Conservation (phyloP, 1,140 invertebrate genomes). For the Diploscapter pachys region DNA sequence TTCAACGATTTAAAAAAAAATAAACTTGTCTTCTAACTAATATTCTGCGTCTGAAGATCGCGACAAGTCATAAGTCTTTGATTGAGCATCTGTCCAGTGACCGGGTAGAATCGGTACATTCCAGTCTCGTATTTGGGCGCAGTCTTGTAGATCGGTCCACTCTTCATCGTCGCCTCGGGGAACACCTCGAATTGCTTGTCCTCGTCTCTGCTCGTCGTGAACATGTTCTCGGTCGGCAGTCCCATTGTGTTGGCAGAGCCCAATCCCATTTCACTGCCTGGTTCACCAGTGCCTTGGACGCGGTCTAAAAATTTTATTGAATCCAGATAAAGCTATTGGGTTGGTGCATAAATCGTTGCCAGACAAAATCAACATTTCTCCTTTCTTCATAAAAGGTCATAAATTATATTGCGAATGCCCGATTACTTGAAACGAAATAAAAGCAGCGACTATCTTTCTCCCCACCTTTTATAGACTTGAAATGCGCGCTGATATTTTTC, state of each 20-base stretch:
- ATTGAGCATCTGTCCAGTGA: slow-evolving; percentile 48
- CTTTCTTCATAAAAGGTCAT: background rate
- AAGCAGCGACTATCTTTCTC: too few species aligned
- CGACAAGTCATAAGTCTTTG: slow-evolving; percentile 51
- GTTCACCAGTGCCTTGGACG: slow-evolving; percentile 28
- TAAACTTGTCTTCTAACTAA: slow-evolving; percentile 27
- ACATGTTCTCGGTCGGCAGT: slow-evolving; percentile 57
- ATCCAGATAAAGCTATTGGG: too few species aligned
- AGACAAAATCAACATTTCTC: background rate
- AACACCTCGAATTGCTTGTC: slow-evolving; percentile 58
- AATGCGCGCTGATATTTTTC: too few species aligned
- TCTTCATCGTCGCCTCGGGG: slow-evolving; percentile 52
- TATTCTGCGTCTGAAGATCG: slow-evolving; percentile 50
- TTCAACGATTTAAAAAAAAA: slow-evolving; percentile 8
- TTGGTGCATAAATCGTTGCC: too few species aligned
- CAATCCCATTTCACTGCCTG: slow-evolving; percentile 30
- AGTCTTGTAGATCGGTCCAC: slow-evolving; percentile 55
- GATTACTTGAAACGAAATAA: too few species aligned
- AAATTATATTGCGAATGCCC: slow-evolving; percentile 19
- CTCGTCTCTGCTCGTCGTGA: slow-evolving; percentile 54
- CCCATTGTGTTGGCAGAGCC: slow-evolving; percentile 18
- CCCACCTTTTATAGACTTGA: too few species aligned
- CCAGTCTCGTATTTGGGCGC: slow-evolving; percentile 38
- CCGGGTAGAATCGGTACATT: slow-evolving; percentile 34
- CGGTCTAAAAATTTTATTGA: slow-evolving; percentile 9